These are phyloP conservation scores for Xiphophorus couchianus DNA, from an alignment of 2,113 vertebrate species.

Conservation along the genomic window DNA sequence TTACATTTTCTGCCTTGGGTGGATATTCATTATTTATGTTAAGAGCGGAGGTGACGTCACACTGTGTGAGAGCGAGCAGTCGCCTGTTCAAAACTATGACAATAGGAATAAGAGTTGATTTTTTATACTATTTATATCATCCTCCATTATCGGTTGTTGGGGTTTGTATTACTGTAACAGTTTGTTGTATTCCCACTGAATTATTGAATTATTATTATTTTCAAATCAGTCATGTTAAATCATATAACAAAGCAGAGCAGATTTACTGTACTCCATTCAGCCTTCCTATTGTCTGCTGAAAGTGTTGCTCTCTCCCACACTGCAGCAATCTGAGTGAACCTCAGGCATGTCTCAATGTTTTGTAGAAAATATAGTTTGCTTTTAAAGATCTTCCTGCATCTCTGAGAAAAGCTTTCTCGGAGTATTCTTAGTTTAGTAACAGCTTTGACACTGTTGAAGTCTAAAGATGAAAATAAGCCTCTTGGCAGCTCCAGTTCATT, in stretches of 20 bases:
- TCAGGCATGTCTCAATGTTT: background rate
- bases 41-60: background rate
- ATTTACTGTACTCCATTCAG: too few relatives aligned
- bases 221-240: background rate
- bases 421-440: background rate
- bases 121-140: background rate
- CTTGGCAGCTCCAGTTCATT: slow-evolving; percentile 10
- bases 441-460: background rate
- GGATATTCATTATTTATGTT: background rate
- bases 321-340: background rate
- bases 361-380: background rate
- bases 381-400: background rate
- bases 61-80: background rate
- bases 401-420: background rate
- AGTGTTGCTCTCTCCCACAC: background rate
- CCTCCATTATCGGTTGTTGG: background rate
- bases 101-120: background rate
- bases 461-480: slow-evolving; percentile 3
- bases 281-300: background rate
- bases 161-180: background rate
- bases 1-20: background rate
- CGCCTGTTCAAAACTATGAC: background rate
- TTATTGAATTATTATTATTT: background rate
- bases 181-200: background rate
- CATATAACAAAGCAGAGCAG: too few relatives aligned